Evolutionary conservation across 2,797 vertebrate species (phyloP).

Genomic region (Microctenopoma steveboyesi): DNA sequence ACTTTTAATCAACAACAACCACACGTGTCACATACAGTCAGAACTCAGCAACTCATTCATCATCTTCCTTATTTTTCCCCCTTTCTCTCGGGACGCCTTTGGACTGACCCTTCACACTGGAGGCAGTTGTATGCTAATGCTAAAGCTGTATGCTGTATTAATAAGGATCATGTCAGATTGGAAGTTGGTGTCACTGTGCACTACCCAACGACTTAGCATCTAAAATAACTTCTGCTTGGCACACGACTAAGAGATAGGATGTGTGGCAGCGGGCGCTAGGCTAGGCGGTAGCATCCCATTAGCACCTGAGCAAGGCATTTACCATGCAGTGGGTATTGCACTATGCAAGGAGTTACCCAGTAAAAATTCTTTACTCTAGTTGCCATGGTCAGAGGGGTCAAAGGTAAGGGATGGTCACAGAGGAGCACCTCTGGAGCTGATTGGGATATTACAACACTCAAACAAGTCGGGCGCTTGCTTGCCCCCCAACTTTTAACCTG

Average conservation of each 20-base stretch:
- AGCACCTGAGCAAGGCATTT: slow-evolving; percentile 65
- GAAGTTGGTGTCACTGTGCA: slow-evolving; percentile 60
- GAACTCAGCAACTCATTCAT: slow-evolving; percentile 49
- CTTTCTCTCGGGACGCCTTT: slow-evolving; percentile 4
- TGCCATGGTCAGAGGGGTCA: slow-evolving; percentile 27
- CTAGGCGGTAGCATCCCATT: slow-evolving; percentile 68
- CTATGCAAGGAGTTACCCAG: slow-evolving; percentile 25
- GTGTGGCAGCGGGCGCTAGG: slow-evolving; percentile 54
- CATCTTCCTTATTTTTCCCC: slow-evolving; percentile 18
- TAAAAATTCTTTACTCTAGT: slow-evolving; percentile 34
- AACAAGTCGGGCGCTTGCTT: slow-evolving; percentile 21
- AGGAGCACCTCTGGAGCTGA: slow-evolving; percentile 30
- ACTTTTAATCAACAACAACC: slow-evolving; percentile 81
- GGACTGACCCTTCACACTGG: slow-evolving; percentile 29
- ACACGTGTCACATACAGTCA: slow-evolving; percentile 72
- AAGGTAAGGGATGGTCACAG: slow-evolving; percentile 32
- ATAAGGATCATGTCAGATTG: slow-evolving; percentile 69
- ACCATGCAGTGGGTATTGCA: slow-evolving; percentile 33
- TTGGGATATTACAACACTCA: slow-evolving; percentile 20
- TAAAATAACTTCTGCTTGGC: slow-evolving; percentile 72
- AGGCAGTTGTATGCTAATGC: slow-evolving; percentile 27
- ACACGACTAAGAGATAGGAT: slow-evolving; percentile 47
- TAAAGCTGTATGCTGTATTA: slow-evolving; percentile 38
- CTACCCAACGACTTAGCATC: slow-evolving; percentile 60
- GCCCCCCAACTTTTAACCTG: slow-evolving; percentile 10